A percentile compares a stretch with the other conserved stretches of the same genome.
Conservation (phyloP, 2,113 vertebrate genomes). For the Labeo catla region DNA sequence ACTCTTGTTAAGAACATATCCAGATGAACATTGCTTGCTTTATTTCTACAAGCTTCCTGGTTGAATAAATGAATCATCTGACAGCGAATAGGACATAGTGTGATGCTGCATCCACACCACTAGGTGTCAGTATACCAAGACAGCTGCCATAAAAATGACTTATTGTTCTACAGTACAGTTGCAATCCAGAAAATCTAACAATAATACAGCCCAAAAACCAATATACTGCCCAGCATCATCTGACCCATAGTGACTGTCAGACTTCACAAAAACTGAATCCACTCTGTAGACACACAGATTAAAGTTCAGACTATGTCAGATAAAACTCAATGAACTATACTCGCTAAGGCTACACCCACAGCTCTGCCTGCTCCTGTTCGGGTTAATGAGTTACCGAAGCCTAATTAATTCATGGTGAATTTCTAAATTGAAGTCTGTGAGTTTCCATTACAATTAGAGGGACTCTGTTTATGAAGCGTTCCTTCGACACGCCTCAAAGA, state of each 20-base stretch:
- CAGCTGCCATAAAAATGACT: not conserved
- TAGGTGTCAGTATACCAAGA: slow-evolving; percentile 3
- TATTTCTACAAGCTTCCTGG: not conserved
- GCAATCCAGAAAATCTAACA: not conserved
- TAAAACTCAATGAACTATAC: slow-evolving; percentile 56
- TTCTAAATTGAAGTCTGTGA: slow-evolving; percentile 55
- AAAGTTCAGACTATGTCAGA: slow-evolving; percentile 33
- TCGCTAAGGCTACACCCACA: slow-evolving; percentile 41
- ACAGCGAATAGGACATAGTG: not conserved
- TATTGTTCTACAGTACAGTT: not conserved
- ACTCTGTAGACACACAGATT: slow-evolving; percentile 1
- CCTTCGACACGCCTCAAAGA: slow-evolving; percentile 52
- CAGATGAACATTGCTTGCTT: not conserved
- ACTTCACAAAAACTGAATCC: not conserved
- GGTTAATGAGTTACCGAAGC: slow-evolving; percentile 63
- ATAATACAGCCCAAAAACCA: not conserved
- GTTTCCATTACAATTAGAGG: slow-evolving; percentile 54
- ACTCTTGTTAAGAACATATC: not conserved
- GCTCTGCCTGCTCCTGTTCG: slow-evolving; percentile 9
- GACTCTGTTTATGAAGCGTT: slow-evolving; percentile 59
- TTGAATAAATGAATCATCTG: not conserved
- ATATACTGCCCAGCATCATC: not conserved
- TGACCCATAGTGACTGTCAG: slow-evolving; percentile 3
- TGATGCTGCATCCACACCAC: slow-evolving; percentile 2
- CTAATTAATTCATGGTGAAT: slow-evolving; percentile 65